phyloP scores from a whole-genome alignment of 2,888 invertebrate genomes.

The Lathronympha strigana region DNA sequence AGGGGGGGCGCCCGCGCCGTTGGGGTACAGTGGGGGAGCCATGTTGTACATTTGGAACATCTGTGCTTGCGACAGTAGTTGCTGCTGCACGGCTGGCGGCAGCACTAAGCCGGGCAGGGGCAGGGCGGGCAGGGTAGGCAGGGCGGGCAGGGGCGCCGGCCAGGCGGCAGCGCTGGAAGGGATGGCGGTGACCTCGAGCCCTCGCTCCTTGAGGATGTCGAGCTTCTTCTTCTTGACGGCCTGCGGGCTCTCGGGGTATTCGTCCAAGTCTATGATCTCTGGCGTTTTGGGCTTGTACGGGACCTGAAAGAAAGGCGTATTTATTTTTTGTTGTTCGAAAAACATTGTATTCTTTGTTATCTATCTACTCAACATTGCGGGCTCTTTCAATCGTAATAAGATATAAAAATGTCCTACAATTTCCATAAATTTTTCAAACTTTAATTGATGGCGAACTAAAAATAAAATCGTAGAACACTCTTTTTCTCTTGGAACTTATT shows the following conservation, averaged over 20 bases:
- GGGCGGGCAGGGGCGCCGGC: slow-evolving; percentile 54
- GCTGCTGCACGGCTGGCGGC: slow-evolving; percentile 74
- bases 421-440: too few relatives aligned
- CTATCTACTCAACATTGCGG: too few relatives aligned
- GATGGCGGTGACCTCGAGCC: slow-evolving; percentile 89
- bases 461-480: too few relatives aligned
- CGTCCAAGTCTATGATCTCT: slow-evolving; percentile 86
- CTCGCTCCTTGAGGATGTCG: slow-evolving; percentile 90
- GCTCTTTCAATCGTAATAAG: too few relatives aligned
- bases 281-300: slow-evolving; percentile 86
- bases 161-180: slow-evolving; percentile 60
- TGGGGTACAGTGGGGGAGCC: slow-evolving; percentile 61
- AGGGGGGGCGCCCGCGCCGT: slow-evolving; percentile 70
- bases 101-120: slow-evolving; percentile 57
- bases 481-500: too few relatives aligned
- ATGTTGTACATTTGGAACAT: slow-evolving; percentile 74
- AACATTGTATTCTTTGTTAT: too few relatives aligned
- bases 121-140: slow-evolving; percentile 54
- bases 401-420: too few relatives aligned
- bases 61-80: slow-evolving; percentile 79
- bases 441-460: too few relatives aligned
- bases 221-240: slow-evolving; percentile 87
- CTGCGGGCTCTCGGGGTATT: slow-evolving; percentile 78
- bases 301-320: slow-evolving; percentile 76
- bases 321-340: too few relatives aligned